Percentiles rank a stretch among this genome's conserved stretches.
Conservation (phyloP, 2,888 invertebrate genomes). For the Metacarcinus magister region DNA sequence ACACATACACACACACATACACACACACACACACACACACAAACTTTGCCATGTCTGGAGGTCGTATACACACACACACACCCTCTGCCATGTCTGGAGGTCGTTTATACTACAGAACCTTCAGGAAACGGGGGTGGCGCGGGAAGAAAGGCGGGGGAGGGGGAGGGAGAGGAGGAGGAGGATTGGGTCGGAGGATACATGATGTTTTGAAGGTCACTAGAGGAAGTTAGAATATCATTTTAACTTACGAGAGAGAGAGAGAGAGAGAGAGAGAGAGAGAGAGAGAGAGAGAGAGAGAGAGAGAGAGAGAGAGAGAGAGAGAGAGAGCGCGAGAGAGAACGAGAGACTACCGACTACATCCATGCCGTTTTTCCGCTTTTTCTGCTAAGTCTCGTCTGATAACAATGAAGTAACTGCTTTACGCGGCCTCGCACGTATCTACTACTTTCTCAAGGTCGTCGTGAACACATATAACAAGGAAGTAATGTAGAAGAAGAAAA, state of each 20-base stretch:
- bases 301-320: neutral
- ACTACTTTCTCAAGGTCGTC: too few species aligned
- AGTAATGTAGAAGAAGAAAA: neutral
- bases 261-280: slow-evolving; percentile 63
- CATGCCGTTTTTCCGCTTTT: too few species aligned
- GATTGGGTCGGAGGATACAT: too few species aligned
- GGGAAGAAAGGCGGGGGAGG: neutral
- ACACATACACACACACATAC: neutral
- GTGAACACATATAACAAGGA: too few species aligned
- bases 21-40: too few species aligned
- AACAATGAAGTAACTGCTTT: too few species aligned
- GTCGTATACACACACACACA: neutral
- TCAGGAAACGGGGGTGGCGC: neutral
- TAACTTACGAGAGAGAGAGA: slow-evolving; percentile 14
- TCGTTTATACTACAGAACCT: neutral
- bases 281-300: slow-evolving; percentile 59
- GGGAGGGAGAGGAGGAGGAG: too few species aligned
- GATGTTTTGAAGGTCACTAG: neutral
- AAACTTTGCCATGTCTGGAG: too few species aligned
- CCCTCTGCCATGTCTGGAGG: neutral
- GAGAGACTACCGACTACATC: neutral
- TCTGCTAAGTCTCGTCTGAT: too few species aligned
- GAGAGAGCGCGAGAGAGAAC: neutral
- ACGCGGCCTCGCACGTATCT: too few species aligned
- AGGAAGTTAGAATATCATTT: neutral